phyloP scores from a whole-genome alignment of 2,888 invertebrate species.

The Rhagonycha fulva region DNA sequence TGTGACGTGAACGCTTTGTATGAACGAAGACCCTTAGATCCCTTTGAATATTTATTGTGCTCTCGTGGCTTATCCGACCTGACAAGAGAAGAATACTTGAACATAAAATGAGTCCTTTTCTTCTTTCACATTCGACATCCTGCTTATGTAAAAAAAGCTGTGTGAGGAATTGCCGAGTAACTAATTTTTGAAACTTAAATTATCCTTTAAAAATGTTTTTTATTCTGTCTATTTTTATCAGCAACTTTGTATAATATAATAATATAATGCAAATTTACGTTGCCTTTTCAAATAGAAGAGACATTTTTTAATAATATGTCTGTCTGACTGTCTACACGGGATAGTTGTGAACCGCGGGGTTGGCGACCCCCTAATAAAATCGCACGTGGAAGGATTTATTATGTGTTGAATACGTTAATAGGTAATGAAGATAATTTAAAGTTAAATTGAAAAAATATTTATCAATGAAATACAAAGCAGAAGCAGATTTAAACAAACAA shows the following conservation, averaged over 20 bases:
- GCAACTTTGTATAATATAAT: background rate
- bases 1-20: constrained; percentile 31
- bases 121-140: constrained; percentile 11
- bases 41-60: constrained; percentile 39
- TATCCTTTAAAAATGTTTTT: background rate
- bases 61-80: constrained; percentile 37
- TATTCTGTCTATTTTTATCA: background rate
- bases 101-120: constrained; percentile 31
- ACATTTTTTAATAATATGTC: background rate
- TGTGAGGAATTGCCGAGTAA: background rate
- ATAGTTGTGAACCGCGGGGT: background rate
- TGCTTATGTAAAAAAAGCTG: constrained; percentile 6
- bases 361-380: background rate
- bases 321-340: background rate
- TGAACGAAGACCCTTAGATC: constrained; percentile 32
- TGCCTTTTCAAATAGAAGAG: no score
- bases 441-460: background rate
- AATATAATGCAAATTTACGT: background rate
- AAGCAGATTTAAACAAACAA: background rate
- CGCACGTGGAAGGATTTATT: background rate
- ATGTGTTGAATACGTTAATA: background rate
- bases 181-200: background rate
- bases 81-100: constrained; percentile 37
- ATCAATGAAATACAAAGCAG: background rate
- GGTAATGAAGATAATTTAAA: background rate